These are phyloP conservation scores for Rhyzopertha dominica DNA, from an alignment of 1,140 invertebrate species.

Conservation along the genomic window DNA sequence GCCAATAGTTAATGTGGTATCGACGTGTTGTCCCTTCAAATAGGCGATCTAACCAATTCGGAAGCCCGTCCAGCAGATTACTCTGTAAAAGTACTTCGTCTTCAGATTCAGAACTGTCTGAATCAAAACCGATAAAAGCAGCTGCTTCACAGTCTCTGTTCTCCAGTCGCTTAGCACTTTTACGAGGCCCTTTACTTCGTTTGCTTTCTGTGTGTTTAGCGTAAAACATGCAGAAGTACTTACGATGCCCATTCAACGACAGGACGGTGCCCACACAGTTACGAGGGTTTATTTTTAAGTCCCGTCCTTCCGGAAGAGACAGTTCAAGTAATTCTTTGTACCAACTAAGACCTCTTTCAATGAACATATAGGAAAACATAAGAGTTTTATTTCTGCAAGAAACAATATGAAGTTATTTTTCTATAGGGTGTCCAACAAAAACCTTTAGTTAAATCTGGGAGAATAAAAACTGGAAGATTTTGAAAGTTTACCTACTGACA, in stretches of 20 bases:
- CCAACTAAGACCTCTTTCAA: constrained; percentile 90
- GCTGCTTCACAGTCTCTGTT: constrained; percentile 64
- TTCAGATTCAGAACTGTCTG: constrained; percentile 66
- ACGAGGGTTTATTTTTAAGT: constrained; percentile 88
- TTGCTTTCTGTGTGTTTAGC: constrained; percentile 75
- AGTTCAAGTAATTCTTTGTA: constrained; percentile 84
- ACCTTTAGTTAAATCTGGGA: too few species aligned
- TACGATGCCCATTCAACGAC: constrained; percentile 89
- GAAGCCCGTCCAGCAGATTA: constrained; percentile 82
- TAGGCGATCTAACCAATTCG: constrained; percentile 93
- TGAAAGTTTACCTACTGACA: too few species aligned
- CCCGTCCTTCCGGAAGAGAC: constrained; percentile 72
- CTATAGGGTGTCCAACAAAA: too few species aligned
- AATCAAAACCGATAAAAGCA: constrained; percentile 75
- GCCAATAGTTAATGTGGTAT: constrained; percentile 97
- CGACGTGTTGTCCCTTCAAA: constrained; percentile 93
- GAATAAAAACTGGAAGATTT: too few species aligned
- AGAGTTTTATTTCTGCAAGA: constrained; percentile 56
- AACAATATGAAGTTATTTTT: too few species aligned
- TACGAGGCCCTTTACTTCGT: too few species aligned
- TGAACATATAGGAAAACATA: constrained; percentile 86
- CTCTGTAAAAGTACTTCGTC: constrained; percentile 41
- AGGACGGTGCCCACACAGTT: constrained; percentile 97
- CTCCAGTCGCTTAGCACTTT: constrained; percentile 56
- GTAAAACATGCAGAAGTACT: constrained; percentile 98